phyloP scores from a whole-genome alignment of 2,113 vertebrate species.

The Platycercus adscitus region DNA sequence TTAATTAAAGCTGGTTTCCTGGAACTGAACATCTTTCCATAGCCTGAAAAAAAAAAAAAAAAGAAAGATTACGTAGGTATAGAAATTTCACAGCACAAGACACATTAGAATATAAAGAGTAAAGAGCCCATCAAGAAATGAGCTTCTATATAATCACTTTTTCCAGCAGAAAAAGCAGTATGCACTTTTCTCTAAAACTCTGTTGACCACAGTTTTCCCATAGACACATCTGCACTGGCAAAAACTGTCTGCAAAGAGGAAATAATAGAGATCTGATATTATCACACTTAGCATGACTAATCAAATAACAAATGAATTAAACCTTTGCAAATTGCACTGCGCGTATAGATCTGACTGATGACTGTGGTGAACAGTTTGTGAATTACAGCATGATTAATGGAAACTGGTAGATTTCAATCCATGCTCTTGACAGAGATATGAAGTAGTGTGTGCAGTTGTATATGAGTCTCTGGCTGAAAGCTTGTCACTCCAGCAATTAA shows the following conservation, averaged over 20 bases:
- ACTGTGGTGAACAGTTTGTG: neutral
- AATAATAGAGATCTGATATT: neutral
- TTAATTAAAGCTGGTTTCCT: neutral
- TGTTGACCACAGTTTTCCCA: neutral
- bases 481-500: conserved; percentile 9
- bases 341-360: neutral
- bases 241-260: neutral
- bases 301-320: neutral
- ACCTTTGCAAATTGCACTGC: neutral
- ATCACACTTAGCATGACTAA: neutral
- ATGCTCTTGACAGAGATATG: conserved; percentile 1
- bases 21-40: neutral
- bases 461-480: neutral
- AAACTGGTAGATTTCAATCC: conserved; percentile 35
- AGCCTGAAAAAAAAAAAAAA: neutral
- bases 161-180: neutral
- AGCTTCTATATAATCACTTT: neutral
- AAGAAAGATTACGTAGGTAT: neutral
- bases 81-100: neutral
- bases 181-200: neutral
- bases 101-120: neutral
- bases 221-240: neutral
- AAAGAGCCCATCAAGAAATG: accelerated
- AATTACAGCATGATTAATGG: conserved; percentile 42
- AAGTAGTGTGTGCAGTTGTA: neutral